Base-by-base conservation (phyloP, 2,113 vertebrate species). In the Herpetotheres cachinnans region DNA sequence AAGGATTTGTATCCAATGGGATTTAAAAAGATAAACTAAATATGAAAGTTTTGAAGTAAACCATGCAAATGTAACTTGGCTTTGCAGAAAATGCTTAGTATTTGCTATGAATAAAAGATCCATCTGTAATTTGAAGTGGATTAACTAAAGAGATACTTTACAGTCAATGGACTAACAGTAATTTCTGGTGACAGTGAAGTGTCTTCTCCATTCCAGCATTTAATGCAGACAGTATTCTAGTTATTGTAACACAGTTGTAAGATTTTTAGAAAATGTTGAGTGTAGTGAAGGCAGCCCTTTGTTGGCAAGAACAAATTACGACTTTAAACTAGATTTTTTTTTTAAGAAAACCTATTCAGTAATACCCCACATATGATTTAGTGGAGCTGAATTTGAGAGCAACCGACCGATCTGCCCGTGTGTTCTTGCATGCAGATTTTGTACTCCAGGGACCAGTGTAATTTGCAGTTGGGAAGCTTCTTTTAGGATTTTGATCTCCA, bases 401-500 rank as follows among this genome's bases (percentile, higher is more conserved):
- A 86, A 20, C 19, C 50, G 62, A 85, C 0, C 0, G 63, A 66
- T 70, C 72, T 40, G 63, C 40, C 63, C 65, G 21, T 7, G 5
- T 86, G 66, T 52, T 83, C 44, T 52, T 55, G 22, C 47, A 55
- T 21, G 54, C 24, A 84, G 71, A 79, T 56, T 76, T 25, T 70
- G 56, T 85, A 82, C 70, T 92, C 76, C 67, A 72, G 84, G 72
- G 94, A 93, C 77, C 42, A 42, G 58, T 36, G 30, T 97, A 96
- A 96, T 92, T 97, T 90, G 83, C 82, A 96, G 89, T 76, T 96
- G 82, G 73, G 70, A 90, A 93, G 58, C 58, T 96, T 79, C 95
- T 96, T 97, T 93, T 49, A 96, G 91, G 59, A 84, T 95, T 94
- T 97, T 55, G 36, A 47, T 86, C 71, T 93, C 95, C 96, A 91